Percentiles rank a stretch among this genome's conserved stretches.
Evolutionary conservation across 2,113 vertebrate species (phyloP).

Genomic region (Saimiri boliviensis): DNA sequence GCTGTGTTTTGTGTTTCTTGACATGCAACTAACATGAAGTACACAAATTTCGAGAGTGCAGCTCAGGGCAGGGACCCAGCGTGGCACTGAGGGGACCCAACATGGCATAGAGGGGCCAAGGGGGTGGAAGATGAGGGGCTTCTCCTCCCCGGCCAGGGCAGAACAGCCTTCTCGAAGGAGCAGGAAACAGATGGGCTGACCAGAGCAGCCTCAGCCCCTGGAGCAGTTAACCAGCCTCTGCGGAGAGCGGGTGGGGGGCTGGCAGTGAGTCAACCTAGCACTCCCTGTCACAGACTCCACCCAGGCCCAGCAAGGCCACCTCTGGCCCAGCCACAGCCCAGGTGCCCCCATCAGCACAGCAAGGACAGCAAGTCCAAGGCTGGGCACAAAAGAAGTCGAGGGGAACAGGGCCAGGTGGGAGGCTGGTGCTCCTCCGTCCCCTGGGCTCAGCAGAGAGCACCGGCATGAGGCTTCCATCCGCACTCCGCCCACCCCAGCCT

Average conservation of each 20-base stretch:
- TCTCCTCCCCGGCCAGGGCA: background rate
- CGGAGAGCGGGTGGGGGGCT: background rate
- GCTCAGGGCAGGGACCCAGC: background rate
- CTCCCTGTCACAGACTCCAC: accelerated
- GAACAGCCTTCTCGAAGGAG: background rate
- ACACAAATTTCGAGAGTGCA: background rate
- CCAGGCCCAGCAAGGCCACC: background rate
- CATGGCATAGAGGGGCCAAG: background rate
- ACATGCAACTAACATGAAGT: background rate
- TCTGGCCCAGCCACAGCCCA: background rate
- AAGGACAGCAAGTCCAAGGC: background rate
- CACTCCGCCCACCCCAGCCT: no score
- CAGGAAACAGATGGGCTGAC: conserved; percentile 28
- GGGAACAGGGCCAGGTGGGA: accelerated
- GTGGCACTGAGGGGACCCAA: no score
- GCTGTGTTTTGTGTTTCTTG: background rate
- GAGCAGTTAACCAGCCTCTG: no score
- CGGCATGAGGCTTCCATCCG: accelerated
- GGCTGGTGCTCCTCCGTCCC: background rate
- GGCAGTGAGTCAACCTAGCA: background rate
- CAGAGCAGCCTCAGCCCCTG: background rate
- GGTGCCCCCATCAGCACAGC: accelerated
- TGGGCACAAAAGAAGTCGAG: background rate
- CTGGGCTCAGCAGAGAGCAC: background rate
- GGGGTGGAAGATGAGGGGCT: background rate